Evolutionary conservation across 2,797 vertebrate genomes (phyloP).

Genomic region (Pseudomugil gertrudae): DNA sequence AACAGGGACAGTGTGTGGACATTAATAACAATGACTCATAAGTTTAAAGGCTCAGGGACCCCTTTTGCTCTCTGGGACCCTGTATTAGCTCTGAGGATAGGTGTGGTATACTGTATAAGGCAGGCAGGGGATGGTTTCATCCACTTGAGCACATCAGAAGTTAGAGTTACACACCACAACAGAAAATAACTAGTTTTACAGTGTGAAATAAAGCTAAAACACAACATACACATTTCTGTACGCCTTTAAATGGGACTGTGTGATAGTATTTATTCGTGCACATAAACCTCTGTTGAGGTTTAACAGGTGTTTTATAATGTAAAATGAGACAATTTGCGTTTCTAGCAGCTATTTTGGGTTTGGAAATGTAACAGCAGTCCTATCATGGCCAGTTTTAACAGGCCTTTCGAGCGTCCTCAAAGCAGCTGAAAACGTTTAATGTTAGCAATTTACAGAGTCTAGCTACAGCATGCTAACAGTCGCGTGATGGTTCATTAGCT

Average conservation of each 20-base stretch:
- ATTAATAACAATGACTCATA: too few species aligned
- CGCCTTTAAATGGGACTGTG: constrained; percentile 3
- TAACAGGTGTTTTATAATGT: constrained; percentile 35
- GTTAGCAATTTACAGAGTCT: constrained; percentile 1
- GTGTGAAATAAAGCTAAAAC: background rate
- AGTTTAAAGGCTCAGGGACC: too few species aligned
- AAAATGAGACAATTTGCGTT: constrained; percentile 2
- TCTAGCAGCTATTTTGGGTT: background rate
- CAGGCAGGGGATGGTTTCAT: too few species aligned
- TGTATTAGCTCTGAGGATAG: too few species aligned
- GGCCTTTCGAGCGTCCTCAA: constrained; percentile 43
- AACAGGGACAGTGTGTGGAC: too few species aligned
- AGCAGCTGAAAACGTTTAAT: constrained; percentile 16
- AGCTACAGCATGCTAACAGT: constrained; percentile 1
- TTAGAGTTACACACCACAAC: background rate
- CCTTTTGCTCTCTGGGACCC: too few species aligned
- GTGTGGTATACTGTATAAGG: too few species aligned
- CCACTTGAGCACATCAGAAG: too few species aligned
- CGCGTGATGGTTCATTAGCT: constrained; percentile 14
- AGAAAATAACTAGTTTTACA: background rate
- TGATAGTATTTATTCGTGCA: constrained; percentile 7
- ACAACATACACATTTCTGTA: background rate
- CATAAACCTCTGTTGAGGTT: background rate
- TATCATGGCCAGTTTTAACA: constrained; percentile 7
- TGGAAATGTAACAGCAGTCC: constrained; percentile 17